Percentiles rank a stretch among this genome's conserved stretches.
Conservation (phyloP, 92 coral and sea anemone species). For the Phenganax stokvisi region DNA sequence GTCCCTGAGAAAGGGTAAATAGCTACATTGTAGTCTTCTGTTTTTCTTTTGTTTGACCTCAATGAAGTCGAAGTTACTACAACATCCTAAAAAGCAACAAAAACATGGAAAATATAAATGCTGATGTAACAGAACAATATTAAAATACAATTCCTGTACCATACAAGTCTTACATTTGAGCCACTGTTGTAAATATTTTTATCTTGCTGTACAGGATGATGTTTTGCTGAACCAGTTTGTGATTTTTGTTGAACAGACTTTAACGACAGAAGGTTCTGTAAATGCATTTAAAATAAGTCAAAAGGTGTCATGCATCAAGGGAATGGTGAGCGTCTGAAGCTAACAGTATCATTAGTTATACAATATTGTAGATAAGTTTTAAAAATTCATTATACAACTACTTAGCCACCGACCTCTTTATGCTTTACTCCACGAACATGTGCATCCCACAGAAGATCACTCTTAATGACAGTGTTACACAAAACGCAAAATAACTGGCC, state of each 20-base stretch:
- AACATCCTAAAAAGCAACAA: neutral
- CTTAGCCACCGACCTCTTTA: constrained; percentile 54
- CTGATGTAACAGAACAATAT: too few species aligned
- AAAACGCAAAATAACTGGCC: constrained; percentile 87
- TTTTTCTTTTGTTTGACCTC: constrained; percentile 8
- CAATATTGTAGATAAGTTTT: neutral
- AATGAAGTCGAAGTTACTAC: neutral
- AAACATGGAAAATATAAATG: neutral
- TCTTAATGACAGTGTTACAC: constrained; percentile 78
- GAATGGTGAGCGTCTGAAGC: neutral
- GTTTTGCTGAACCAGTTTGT: constrained; percentile 19
- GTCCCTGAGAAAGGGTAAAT: neutral
- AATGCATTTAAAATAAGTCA: neutral
- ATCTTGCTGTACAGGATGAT: constrained; percentile 27
- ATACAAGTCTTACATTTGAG: constrained; percentile 5
- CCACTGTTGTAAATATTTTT: neutral
- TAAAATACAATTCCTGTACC: too few species aligned
- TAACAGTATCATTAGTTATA: neutral
- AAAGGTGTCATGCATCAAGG: too few species aligned
- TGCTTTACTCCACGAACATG: constrained; percentile 87
- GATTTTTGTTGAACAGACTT: constrained; percentile 41
- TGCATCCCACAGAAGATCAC: constrained; percentile 83
- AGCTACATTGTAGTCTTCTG: neutral
- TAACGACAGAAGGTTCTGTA: constrained; percentile 46
- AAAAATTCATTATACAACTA: too few species aligned